Evolutionary conservation across 2,888 invertebrate species (phyloP).

Genomic region (Hedya salicella): DNA sequence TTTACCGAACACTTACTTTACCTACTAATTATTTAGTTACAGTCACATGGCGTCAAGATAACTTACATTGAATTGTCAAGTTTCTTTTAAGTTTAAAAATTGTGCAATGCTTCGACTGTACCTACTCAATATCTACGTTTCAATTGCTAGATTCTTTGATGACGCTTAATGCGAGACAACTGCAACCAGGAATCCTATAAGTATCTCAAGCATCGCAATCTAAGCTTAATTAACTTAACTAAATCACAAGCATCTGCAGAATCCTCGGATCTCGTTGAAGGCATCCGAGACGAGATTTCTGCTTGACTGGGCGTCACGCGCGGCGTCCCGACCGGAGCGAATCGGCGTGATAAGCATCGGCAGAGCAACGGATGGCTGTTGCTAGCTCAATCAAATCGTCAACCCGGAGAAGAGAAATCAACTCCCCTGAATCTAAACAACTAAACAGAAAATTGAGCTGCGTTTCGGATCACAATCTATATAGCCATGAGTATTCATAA

Average conservation of each 20-base stretch:
- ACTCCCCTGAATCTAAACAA: not conserved
- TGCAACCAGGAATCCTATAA: not conserved
- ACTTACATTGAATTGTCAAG: too few relatives aligned
- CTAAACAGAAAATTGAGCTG: slow-evolving; percentile 13
- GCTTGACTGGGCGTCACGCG: slow-evolving; percentile 73
- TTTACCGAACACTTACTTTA: not conserved
- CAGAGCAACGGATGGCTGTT: slow-evolving; percentile 52
- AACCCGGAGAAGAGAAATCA: slow-evolving; percentile 9
- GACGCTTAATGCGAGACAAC: too few relatives aligned
- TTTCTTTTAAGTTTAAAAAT: too few relatives aligned
- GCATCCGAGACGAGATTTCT: slow-evolving; percentile 72
- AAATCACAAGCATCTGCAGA: slow-evolving; percentile 49
- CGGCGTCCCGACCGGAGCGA: slow-evolving; percentile 68
- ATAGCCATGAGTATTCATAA: slow-evolving; percentile 53
- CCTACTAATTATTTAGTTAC: not conserved
- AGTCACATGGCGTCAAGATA: too few relatives aligned
- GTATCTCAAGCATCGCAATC: slow-evolving; percentile 9
- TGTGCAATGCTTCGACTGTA: too few relatives aligned
- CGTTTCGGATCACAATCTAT: slow-evolving; percentile 25
- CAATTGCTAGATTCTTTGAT: not conserved
- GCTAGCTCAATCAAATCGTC: slow-evolving; percentile 27
- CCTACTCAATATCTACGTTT: too few relatives aligned
- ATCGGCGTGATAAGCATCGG: slow-evolving; percentile 71
- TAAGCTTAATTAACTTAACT: slow-evolving; percentile 40
- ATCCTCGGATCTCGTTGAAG: slow-evolving; percentile 55